These are phyloP conservation scores for Pseudochirops cupreus DNA, from an alignment of 2,797 vertebrate species.

Conservation along the genomic window DNA sequence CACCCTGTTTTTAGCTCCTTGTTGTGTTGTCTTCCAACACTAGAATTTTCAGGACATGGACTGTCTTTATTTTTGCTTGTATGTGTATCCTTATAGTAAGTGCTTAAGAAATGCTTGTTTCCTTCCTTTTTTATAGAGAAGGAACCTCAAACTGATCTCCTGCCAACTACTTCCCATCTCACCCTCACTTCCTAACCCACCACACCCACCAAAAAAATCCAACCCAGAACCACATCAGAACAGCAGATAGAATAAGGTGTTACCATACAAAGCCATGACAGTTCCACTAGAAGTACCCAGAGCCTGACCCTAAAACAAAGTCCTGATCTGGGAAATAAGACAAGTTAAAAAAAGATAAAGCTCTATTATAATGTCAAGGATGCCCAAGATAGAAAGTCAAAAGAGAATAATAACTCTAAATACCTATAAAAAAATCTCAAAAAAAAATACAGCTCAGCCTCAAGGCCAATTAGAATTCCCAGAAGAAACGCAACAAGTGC, in stretches of 20 bases:
- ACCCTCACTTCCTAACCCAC: not conserved
- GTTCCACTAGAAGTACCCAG: too few relatives aligned
- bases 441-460: not conserved
- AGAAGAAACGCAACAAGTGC: not conserved
- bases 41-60: not conserved
- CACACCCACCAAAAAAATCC: not conserved
- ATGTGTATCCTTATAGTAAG: not conserved
- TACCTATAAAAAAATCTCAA: not conserved
- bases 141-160: not conserved
- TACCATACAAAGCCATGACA: not conserved
- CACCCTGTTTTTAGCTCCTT: not conserved
- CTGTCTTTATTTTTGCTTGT: not conserved
- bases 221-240: not conserved
- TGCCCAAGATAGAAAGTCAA: not conserved
- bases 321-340: not conserved
- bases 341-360: not conserved
- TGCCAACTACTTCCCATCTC: not conserved
- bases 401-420: not conserved
- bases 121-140: not conserved
- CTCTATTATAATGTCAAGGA: not conserved
- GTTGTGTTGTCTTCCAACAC: not conserved
- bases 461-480: not conserved
- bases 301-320: too few relatives aligned
- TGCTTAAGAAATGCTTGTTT: not conserved
- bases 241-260: not conserved